A percentile compares a stretch with the other conserved stretches of the same genome.
These are phyloP conservation scores for Neopelma chrysocephalum DNA, from an alignment of 2,797 vertebrate species.

Conservation along the genomic window DNA sequence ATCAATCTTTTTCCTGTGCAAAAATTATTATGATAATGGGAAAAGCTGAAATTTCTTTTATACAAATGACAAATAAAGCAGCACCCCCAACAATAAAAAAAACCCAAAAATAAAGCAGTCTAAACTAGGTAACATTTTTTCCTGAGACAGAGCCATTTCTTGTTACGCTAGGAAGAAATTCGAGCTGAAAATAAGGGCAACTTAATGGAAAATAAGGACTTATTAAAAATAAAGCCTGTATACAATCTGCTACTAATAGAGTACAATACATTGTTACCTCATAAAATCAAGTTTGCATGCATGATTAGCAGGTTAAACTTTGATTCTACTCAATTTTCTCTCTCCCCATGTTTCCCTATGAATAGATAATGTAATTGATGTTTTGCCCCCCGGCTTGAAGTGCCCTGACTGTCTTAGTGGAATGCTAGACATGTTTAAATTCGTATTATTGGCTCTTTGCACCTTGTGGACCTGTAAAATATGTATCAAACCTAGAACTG, in stretches of 20 bases:
- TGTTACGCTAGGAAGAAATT: not conserved
- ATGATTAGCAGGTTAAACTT: constrained; percentile 57
- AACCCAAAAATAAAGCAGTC: not conserved
- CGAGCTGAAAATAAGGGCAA: not conserved
- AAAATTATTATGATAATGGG: not conserved
- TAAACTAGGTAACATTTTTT: not conserved
- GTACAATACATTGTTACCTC: constrained; percentile 20
- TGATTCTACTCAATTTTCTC: constrained; percentile 61
- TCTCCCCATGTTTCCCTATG: constrained; percentile 55
- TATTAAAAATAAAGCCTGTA: not conserved
- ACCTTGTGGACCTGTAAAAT: constrained; percentile 74
- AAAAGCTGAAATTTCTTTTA: constrained; percentile 3
- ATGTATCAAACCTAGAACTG: constrained; percentile 50
- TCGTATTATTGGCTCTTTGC: constrained; percentile 74
- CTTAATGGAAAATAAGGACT: not conserved
- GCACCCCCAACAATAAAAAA: not conserved
- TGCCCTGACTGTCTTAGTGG: constrained; percentile 62
- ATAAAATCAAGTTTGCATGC: constrained; percentile 43
- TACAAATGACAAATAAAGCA: not conserved
- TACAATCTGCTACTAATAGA: constrained; percentile 39
- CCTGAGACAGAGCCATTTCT: not conserved
- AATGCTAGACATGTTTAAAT: constrained; percentile 74
- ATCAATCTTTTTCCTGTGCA: not conserved
- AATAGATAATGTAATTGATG: constrained; percentile 76
- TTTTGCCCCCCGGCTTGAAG: constrained; percentile 67